Conservation (phyloP, 2,888 invertebrate species). For the Masnerella sp. region DNA sequence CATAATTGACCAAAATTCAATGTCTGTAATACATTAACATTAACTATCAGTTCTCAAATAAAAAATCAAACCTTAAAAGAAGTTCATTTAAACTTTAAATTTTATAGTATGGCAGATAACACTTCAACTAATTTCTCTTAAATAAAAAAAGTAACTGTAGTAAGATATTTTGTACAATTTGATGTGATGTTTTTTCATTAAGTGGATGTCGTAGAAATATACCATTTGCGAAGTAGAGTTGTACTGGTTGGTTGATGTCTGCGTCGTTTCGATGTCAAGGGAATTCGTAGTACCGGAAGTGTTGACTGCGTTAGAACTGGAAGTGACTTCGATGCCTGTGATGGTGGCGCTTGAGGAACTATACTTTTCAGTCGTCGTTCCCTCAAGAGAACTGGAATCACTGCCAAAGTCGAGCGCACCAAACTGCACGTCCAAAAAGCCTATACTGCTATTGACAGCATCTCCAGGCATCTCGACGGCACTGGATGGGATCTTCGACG, state of each 20-base stretch:
- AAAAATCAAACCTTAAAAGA: too few species aligned
- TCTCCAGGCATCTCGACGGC: slow-evolving; percentile 99
- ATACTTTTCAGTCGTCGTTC: slow-evolving; percentile 78
- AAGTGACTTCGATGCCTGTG: slow-evolving; percentile 70
- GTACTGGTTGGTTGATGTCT: slow-evolving; percentile 68
- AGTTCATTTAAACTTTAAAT: too few species aligned
- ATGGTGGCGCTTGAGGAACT: slow-evolving; percentile 74
- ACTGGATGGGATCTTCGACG: slow-evolving; percentile 89
- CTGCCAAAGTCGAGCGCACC: slow-evolving; percentile 89
- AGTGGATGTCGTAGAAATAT: too few species aligned
- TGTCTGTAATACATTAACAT: too few species aligned
- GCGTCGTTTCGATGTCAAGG: slow-evolving; percentile 71
- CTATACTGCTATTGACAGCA: slow-evolving; percentile 84
- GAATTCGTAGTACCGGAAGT: slow-evolving; percentile 68
- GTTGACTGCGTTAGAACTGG: slow-evolving; percentile 66
- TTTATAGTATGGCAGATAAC: too few species aligned
- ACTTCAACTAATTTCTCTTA: too few species aligned
- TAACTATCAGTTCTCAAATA: too few species aligned
- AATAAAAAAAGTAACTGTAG: too few species aligned
- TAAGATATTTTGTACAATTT: too few species aligned
- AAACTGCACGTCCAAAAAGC: slow-evolving; percentile 94
- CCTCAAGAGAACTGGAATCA: slow-evolving; percentile 79
- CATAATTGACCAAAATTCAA: too few species aligned
- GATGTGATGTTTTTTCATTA: too few species aligned
- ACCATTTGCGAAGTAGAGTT: slow-evolving; percentile 73